phyloP scores from a whole-genome alignment of 2,888 invertebrate species.

The Parnassius smintheus region DNA sequence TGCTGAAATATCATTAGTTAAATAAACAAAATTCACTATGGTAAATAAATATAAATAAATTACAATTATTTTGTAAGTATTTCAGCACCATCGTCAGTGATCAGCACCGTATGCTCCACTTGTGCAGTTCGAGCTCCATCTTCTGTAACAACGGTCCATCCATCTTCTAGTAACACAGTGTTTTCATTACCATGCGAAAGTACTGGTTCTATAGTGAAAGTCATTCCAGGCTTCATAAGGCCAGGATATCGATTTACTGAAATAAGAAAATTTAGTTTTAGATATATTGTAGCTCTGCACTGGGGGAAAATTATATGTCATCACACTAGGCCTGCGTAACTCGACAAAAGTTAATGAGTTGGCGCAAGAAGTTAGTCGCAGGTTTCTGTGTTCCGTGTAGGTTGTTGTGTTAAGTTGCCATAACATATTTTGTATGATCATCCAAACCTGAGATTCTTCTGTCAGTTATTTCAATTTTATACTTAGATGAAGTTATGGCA shows the following conservation, averaged over 20 bases:
- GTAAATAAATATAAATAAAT: background rate
- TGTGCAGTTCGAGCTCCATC: conserved; percentile 93
- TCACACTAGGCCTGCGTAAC: no score
- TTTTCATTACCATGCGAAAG: conserved; percentile 87
- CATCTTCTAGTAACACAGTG: conserved; percentile 88
- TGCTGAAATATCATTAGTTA: no score
- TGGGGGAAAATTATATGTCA: no score
- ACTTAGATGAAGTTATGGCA: no score
- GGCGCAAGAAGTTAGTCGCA: no score
- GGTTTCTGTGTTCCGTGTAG: no score
- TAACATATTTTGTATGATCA: no score
- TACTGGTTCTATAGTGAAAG: conserved; percentile 96
- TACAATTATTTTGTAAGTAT: conserved; percentile 84
- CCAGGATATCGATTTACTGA: conserved; percentile 85
- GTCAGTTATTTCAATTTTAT: no score
- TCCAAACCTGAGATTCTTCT: no score
- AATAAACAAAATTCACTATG: background rate
- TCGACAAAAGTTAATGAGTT: no score
- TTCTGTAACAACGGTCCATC: conserved; percentile 94
- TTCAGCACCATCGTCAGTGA: conserved; percentile 89
- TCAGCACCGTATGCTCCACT: conserved; percentile 94
- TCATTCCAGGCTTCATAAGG: conserved; percentile 92
- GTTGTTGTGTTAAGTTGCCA: no score
- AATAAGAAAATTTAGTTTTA: conserved; percentile 31
- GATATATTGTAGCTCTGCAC: no score